Evolutionary conservation across 2,113 vertebrate species (phyloP).

Genomic region (Leucoraja erinaceus): DNA sequence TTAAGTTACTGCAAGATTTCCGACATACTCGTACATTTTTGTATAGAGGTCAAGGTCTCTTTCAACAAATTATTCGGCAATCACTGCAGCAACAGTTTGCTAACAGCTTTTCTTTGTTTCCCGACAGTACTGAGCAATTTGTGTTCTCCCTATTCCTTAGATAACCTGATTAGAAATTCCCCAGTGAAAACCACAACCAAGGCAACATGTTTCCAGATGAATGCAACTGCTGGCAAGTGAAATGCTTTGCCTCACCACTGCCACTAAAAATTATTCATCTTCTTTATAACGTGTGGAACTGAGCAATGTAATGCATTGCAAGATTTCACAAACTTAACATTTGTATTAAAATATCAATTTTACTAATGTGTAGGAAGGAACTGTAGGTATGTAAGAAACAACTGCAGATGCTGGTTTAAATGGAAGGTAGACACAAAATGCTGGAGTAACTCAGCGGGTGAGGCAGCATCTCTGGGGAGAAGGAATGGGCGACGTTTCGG

Average conservation of each 20-base stretch:
- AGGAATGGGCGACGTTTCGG: too few relatives aligned
- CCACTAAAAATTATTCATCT: background rate
- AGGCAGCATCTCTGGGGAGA: too few relatives aligned
- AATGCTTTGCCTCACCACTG: background rate
- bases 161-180: background rate
- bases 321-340: background rate
- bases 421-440: too few relatives aligned
- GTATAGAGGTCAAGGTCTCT: conserved; percentile 19
- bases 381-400: too few relatives aligned
- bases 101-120: background rate
- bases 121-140: background rate
- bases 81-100: background rate
- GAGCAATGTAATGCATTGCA: background rate
- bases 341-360: background rate
- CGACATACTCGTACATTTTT: background rate
- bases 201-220: background rate
- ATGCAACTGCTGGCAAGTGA: background rate
- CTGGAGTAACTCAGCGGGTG: too few relatives aligned
- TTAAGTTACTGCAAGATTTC: background rate
- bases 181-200: background rate
- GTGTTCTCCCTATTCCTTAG: background rate
- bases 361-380: background rate
- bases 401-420: too few relatives aligned
- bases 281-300: background rate
- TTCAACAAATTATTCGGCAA: conserved; percentile 3